Conservation (phyloP, 2,797 vertebrate species). For the Esox lucius region DNA sequence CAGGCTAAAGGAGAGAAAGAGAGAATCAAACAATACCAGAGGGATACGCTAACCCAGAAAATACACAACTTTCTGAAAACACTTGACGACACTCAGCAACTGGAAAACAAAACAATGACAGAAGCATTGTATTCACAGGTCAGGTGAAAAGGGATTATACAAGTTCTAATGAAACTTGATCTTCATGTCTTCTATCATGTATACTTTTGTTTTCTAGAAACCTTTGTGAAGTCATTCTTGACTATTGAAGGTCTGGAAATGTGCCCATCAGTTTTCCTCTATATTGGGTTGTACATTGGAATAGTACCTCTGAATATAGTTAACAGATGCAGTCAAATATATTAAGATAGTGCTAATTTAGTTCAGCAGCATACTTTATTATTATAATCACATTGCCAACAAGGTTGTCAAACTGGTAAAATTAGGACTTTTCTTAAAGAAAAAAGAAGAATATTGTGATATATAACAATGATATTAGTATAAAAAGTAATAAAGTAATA, state of each 20-base stretch:
- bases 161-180: slow-evolving; percentile 9
- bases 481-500: no score
- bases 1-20: slow-evolving; percentile 56
- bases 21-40: slow-evolving; percentile 50
- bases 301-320: no score
- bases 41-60: slow-evolving; percentile 63
- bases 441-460: neutral
- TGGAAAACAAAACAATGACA: neutral
- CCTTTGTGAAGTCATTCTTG: neutral
- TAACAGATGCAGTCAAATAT: no score
- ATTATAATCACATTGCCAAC: neutral
- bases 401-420: neutral
- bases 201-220: slow-evolving; percentile 3
- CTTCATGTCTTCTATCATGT: neutral
- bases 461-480: neutral
- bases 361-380: neutral
- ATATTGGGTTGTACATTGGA: no score
- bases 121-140: no score
- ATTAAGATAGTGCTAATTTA: no score
- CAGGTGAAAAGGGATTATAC: neutral
- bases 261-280: neutral
- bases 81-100: slow-evolving; percentile 36
- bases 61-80: slow-evolving; percentile 67
- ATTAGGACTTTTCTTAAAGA: neutral
- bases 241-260: neutral